Conservation (phyloP, 2,888 invertebrate species). For the Noctua janthina region DNA sequence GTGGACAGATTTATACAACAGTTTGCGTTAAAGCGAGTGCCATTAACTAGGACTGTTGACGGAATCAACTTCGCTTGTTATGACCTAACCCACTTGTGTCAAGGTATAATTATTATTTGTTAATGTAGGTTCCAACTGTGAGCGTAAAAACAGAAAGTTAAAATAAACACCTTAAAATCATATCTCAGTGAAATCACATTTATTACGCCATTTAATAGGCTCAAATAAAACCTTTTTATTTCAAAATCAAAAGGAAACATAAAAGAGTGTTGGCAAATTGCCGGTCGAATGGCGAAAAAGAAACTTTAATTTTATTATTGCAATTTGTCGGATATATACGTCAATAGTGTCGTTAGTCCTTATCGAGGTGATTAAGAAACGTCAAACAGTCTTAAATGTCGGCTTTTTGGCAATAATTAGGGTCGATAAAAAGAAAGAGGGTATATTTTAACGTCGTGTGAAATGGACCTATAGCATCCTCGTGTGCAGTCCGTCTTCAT, state of each 20-base stretch:
- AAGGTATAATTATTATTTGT: slow-evolving; percentile 50
- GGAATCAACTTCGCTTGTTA: slow-evolving; percentile 50
- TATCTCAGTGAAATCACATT: slow-evolving; percentile 41
- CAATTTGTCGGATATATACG: slow-evolving; percentile 72
- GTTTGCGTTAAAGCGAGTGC: slow-evolving; percentile 38
- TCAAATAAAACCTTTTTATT: slow-evolving; percentile 65
- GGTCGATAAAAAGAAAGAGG: slow-evolving; percentile 60
- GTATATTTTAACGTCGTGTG: slow-evolving; percentile 68
- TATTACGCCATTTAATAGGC: slow-evolving; percentile 41
- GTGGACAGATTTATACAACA: slow-evolving; percentile 63
- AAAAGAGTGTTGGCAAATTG: slow-evolving; percentile 64
- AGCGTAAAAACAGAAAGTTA: slow-evolving; percentile 47
- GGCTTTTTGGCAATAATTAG: slow-evolving; percentile 64
- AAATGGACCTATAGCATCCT: slow-evolving; percentile 59
- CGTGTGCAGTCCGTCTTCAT: slow-evolving; percentile 58
- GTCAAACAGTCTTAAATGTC: slow-evolving; percentile 67
- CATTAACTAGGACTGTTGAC: slow-evolving; percentile 64
- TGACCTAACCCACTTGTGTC: slow-evolving; percentile 59
- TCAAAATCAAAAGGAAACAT: slow-evolving; percentile 71
- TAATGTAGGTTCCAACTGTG: not conserved
- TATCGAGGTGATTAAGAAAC: slow-evolving; percentile 72
- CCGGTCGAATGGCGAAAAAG: slow-evolving; percentile 61
- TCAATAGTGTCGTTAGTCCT: slow-evolving; percentile 70
- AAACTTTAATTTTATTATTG: slow-evolving; percentile 66
- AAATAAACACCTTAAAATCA: slow-evolving; percentile 15